A percentile compares a stretch with the other conserved stretches of the same genome.
Conservation (phyloP, 2,113 vertebrate genomes). For the Meleagris gallopavo region DNA sequence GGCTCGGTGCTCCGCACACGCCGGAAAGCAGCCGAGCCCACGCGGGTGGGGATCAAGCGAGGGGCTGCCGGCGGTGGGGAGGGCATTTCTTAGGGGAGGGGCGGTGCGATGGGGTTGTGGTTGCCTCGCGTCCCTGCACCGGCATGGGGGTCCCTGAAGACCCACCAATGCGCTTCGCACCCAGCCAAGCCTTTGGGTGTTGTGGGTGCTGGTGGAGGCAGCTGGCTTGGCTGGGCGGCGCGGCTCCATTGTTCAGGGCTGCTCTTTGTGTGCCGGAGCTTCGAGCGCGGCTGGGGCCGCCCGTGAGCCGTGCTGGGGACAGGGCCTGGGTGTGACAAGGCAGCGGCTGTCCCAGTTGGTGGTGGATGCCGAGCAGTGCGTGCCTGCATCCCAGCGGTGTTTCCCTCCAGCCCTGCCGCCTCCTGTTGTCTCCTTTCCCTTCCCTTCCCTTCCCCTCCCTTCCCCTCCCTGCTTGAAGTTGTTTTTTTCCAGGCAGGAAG, state of each 20-base stretch:
- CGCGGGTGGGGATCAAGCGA: rapidly evolving
- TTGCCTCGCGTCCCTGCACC: rapidly evolving
- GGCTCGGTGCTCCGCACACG: neutral
- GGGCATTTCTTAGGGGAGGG: neutral
- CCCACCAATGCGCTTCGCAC: rapidly evolving
- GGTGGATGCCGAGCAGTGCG: neutral
- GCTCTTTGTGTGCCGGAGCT: conserved; percentile 27
- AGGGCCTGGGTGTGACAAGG: neutral
- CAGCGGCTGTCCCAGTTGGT: neutral
- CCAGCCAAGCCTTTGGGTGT: neutral
- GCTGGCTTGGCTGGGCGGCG: neutral
- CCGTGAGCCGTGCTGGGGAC: rapidly evolving
- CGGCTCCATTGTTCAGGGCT: conserved; percentile 59
- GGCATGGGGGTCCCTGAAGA: neutral
- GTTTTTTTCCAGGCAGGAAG: neutral
- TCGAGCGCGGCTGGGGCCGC: neutral
- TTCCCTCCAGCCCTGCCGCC: neutral
- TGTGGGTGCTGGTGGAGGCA: neutral
- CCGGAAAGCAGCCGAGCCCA: neutral
- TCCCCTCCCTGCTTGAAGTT: neutral
- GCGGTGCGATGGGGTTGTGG: rapidly evolving
- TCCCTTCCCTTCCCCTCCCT: neutral
- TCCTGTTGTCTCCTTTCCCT: neutral
- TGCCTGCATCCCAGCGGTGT: neutral
- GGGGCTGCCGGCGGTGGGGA: rapidly evolving